Conservation (phyloP, 2,888 invertebrate genomes). For the Nomada hirtipes region DNA sequence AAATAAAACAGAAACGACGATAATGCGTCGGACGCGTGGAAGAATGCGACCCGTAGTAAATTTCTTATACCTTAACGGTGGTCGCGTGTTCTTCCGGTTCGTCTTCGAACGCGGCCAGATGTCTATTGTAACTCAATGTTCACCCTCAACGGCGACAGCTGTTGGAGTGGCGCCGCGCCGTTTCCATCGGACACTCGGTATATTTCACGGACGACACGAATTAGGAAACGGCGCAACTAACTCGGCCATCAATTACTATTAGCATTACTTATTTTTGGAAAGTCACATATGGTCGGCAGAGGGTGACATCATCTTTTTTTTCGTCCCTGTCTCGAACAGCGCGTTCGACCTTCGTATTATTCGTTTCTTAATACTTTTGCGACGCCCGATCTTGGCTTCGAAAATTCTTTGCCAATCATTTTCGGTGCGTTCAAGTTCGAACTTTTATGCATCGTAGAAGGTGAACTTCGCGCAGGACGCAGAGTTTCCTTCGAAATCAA, state of each 20-base stretch:
- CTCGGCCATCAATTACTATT: slow-evolving; percentile 82
- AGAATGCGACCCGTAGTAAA: slow-evolving; percentile 7
- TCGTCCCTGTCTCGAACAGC: slow-evolving; percentile 23
- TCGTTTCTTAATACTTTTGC: slow-evolving; percentile 23
- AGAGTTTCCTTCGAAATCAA: no score
- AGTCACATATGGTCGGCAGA: slow-evolving; percentile 80
- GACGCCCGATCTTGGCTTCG: background rate
- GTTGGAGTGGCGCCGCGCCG: slow-evolving; percentile 64
- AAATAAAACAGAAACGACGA: background rate
- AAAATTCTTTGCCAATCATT: background rate
- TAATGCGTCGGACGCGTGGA: background rate
- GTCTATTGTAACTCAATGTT: slow-evolving; percentile 75
- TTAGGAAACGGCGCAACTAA: slow-evolving; percentile 77
- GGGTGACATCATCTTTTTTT: slow-evolving; percentile 68
- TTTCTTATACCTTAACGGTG: slow-evolving; percentile 55
- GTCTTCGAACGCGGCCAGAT: slow-evolving; percentile 70
- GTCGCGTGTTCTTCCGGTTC: slow-evolving; percentile 50
- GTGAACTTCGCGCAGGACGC: no score
- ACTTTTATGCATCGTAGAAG: no score
- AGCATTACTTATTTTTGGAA: slow-evolving; percentile 81
- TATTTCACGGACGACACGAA: slow-evolving; percentile 76
- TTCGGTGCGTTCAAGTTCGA: background rate
- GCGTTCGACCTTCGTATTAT: slow-evolving; percentile 17
- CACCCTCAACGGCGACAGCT: slow-evolving; percentile 72
- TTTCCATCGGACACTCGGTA: slow-evolving; percentile 67